Conservation (phyloP, 1,140 invertebrate genomes). For the Nixonia krombeini region DNA sequence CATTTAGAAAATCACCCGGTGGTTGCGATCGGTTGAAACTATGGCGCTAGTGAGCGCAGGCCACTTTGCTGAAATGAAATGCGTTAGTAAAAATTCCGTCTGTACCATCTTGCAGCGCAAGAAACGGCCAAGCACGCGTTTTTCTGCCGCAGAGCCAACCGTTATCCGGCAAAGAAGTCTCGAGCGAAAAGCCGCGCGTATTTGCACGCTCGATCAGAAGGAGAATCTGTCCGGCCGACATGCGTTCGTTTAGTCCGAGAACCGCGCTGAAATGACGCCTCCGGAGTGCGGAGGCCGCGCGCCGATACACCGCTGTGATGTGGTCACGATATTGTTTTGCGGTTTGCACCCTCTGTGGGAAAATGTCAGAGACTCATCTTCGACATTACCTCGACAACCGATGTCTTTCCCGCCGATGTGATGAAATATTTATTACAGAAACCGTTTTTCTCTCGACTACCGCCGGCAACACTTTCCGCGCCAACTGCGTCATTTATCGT, state of each 20-base stretch:
- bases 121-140: no score
- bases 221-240: slow-evolving; percentile 29
- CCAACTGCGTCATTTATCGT: no score
- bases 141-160: no score
- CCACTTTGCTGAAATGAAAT: no score
- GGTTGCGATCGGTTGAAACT: no score
- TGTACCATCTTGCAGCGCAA: no score
- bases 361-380: slow-evolving; percentile 48
- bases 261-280: slow-evolving; percentile 39
- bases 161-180: neutral
- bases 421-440: slow-evolving; percentile 24
- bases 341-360: slow-evolving; percentile 67
- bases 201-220: slow-evolving; percentile 6
- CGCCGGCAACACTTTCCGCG: no score
- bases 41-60: no score
- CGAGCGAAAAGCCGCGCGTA: no score
- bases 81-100: no score
- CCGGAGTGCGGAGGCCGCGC: slow-evolving; percentile 34
- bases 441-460: no score
- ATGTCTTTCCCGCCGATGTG: slow-evolving; percentile 5
- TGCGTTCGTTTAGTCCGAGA: slow-evolving; percentile 45
- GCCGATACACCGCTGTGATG: slow-evolving; percentile 46
- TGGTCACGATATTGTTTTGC: slow-evolving; percentile 55
- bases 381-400: neutral
- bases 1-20: slow-evolving; percentile 17